These are phyloP conservation scores for Forficula auricularia DNA, from an alignment of 1,140 invertebrate species.

Conservation along the genomic window DNA sequence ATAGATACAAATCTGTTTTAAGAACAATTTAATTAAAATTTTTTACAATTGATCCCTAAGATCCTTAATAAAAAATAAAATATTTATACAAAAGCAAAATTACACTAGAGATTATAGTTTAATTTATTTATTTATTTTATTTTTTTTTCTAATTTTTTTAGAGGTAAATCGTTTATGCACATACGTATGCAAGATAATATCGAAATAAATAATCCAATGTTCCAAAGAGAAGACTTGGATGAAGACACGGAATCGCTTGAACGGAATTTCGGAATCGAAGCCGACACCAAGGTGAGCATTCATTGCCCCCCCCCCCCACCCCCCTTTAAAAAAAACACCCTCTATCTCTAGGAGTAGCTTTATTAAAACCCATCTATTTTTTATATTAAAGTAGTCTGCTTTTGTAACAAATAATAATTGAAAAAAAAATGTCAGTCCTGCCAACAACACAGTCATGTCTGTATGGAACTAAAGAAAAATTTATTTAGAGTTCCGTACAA, in stretches of 20 bases:
- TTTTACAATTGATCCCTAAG: too few relatives aligned
- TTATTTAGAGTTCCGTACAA: too few relatives aligned
- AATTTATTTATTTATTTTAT: constrained; percentile 7
- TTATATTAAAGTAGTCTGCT: constrained; percentile 12
- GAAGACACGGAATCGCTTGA: constrained; percentile 35
- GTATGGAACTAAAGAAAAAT: too few relatives aligned
- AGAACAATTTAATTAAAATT: too few relatives aligned
- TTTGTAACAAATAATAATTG: constrained; percentile 5
- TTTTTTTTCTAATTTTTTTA: too few relatives aligned
- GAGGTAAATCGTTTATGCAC: constrained; percentile 51
- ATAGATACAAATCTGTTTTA: too few relatives aligned
- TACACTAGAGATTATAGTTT: neutral
- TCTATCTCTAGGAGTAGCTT: constrained; percentile 8
- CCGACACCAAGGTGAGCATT: constrained; percentile 26
- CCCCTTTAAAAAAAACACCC: constrained; percentile 32
- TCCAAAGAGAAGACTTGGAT: constrained; percentile 48
- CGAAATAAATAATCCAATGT: constrained; percentile 72
- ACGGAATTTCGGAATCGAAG: constrained; percentile 31
- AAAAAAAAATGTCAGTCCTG: constrained; percentile 3
- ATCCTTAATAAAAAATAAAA: too few relatives aligned
- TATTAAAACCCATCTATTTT: constrained; percentile 10
- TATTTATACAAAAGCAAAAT: too few relatives aligned
- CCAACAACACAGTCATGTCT: neutral
- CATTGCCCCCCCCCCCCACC: too few relatives aligned
- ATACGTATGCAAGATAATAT: constrained; percentile 60